Base-by-base conservation (phyloP, 1,140 invertebrate genomes). In the Archivesica marissinica region DNA sequence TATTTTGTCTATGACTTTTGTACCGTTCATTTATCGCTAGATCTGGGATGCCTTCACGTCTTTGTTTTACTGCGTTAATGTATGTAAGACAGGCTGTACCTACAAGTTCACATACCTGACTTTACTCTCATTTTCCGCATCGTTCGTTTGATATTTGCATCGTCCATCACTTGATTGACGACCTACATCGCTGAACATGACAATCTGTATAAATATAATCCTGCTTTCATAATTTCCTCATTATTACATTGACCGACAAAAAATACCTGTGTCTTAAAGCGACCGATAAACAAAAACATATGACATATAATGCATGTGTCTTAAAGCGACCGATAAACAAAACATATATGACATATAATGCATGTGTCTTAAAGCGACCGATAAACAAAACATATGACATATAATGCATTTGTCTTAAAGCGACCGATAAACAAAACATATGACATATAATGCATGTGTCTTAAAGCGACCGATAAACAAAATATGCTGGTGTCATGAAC, bases 121-220 rank as follows among this genome's bases (percentile, higher is more conserved):
- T 47, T 47, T 25, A 72, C 41, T 72, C 68, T 33, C 25, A 70
- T 47, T 72, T 72, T 47, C 68, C 68, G 68, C 41, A 9, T 72
- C 28, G 28, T 30, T 47, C n/a, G 44, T 72, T 72, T 72, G 41
- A 72, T 72, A 44, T 17, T 72, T 30, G 1, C 15, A 30, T 47
- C 39, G 30, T 30, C 0, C 13, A 23, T 47, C 17, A 9, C 11
- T 47, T 72, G 68, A 72, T 72, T 33, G 41, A 72, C 41, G 33
- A 72, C 28, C 41, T 33, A 72, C 68, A 72, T 23, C 39, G 41
- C 3, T 9, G 25, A 9, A 30, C 20, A 9, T 72, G 68, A 72
- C 68, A 50, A 47, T 64, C 30, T n/a, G n/a, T n/a, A n/a, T n/a
- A n/a, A n/a, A n/a, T n/a, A n/a, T n/a, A n/a, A n/a, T n/a, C n/a